These are phyloP conservation scores for Sesia apiformis DNA, from an alignment of 2,888 invertebrate species.

Conservation along the genomic window DNA sequence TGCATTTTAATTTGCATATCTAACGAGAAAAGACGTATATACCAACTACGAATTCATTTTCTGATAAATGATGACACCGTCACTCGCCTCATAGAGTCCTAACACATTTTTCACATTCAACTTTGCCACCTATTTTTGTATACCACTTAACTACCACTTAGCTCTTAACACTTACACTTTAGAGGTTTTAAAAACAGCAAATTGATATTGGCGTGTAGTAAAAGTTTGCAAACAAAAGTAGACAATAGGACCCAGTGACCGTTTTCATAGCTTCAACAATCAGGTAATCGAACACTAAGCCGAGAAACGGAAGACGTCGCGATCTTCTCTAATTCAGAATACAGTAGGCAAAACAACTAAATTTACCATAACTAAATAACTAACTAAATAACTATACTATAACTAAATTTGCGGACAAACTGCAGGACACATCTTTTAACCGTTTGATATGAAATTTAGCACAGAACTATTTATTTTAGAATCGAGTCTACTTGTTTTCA, in stretches of 20 bases:
- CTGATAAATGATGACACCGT: no score
- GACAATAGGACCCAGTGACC: constrained; percentile 40
- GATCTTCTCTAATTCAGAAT: not conserved
- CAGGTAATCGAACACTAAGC: constrained; percentile 15
- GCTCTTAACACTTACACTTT: not conserved
- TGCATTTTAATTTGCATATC: no score
- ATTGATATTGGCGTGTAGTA: not conserved
- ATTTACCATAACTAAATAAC: no score
- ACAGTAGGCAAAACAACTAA: not conserved
- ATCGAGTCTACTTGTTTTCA: no score
- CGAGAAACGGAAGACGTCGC: not conserved
- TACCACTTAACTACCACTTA: not conserved
- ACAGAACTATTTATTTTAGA: no score
- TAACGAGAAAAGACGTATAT: no score
- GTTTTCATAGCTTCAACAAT: constrained; percentile 20
- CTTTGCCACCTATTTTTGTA: not conserved
- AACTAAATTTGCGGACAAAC: no score
- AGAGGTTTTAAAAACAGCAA: not conserved
- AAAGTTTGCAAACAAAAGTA: constrained; percentile 45
- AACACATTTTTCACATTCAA: not conserved
- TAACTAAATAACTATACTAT: no score
- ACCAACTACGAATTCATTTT: no score
- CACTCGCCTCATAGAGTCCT: not conserved
- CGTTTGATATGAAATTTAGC: no score
- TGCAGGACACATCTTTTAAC: no score